phyloP scores from a whole-genome alignment of 2,113 vertebrate genomes.

The Gymnorhina tibicen region DNA sequence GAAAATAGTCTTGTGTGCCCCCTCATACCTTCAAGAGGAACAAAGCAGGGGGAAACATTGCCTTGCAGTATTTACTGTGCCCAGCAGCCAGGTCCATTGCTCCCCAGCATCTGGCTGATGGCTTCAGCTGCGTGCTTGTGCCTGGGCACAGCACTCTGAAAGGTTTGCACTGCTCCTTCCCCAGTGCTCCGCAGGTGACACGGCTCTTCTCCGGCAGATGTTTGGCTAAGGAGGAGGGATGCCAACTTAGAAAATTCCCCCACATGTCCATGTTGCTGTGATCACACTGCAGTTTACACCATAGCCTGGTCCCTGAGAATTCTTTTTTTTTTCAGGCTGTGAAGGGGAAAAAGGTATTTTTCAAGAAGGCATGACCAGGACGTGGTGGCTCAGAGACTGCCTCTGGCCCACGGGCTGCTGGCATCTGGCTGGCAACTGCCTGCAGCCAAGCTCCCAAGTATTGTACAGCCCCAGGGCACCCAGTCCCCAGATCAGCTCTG shows the following conservation, averaged over 20 bases:
- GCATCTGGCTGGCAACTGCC: not conserved
- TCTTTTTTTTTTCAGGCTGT: not conserved
- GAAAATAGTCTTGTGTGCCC: not conserved
- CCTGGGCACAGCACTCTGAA: rapidly evolving
- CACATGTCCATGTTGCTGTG: not conserved
- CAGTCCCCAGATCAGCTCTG: not conserved
- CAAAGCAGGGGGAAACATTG: not conserved
- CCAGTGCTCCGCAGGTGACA: rapidly evolving
- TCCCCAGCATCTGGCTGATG: not conserved
- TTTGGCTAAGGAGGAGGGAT: not conserved
- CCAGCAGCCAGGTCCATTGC: rapidly evolving
- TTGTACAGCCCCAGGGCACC: not conserved
- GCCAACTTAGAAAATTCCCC: not conserved
- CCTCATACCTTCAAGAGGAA: not conserved
- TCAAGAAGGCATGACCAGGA: not conserved
- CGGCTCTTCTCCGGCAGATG: not conserved
- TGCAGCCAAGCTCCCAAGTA: not conserved
- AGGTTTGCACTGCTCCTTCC: not conserved
- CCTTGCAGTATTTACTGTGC: not conserved
- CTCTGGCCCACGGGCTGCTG: rapidly evolving
- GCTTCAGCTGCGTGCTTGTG: not conserved
- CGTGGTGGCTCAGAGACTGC: rapidly evolving
- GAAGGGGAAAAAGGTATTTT: not conserved
- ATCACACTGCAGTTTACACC: not conserved
- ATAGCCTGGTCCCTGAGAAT: not conserved